Base-by-base conservation (phyloP, 1,140 invertebrate species). In the Archivesica marissinica region DNA sequence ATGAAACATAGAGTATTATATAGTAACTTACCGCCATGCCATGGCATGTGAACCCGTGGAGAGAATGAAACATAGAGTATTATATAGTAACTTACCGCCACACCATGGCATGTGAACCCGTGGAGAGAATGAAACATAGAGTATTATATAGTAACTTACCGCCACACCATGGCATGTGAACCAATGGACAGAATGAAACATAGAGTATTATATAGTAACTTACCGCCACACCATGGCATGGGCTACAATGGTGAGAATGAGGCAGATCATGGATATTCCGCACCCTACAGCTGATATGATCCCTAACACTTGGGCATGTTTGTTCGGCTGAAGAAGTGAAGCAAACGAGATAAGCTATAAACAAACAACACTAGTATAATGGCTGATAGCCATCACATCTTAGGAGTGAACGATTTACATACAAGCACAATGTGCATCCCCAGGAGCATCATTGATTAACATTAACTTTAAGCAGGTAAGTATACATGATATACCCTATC, bases 241-340 rank as follows among this genome's bases (percentile, higher is more conserved):
- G 0, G 35, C 30, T 3, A 20, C 47, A 0, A 76, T 47, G 15
- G 82, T 85, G 11, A 85, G 23, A 2, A 83, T 2, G 0, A 83
- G 70, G 75, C 80, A 83, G 20, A 64, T 11, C n/a, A 83, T 75
- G n/a, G 80, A 83, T 52, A 83, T 25, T 20, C 17, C 70, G 35
- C 80, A 77, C 15, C 82, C 82, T n/a, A 85, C 47, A 30, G 82
- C 82, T 25, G 59, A 64, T 64, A 64, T 64, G 28, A 64, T 64
- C 33, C 59, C 59, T 17, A 64, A 35, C 20, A 64, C 38, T 20
- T 25, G 1, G 2, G 79, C n/a, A 52, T 81, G 64, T 2, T 23
- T 44, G 9, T 1, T 38, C 0, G 50, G 41, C 79, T 79, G 61
- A 25, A 77, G 41, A 9, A 70, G 17, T 17, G 7, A 59, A 59